Conservation (phyloP, 2,113 vertebrate species). For the Argyrosomus japonicus region DNA sequence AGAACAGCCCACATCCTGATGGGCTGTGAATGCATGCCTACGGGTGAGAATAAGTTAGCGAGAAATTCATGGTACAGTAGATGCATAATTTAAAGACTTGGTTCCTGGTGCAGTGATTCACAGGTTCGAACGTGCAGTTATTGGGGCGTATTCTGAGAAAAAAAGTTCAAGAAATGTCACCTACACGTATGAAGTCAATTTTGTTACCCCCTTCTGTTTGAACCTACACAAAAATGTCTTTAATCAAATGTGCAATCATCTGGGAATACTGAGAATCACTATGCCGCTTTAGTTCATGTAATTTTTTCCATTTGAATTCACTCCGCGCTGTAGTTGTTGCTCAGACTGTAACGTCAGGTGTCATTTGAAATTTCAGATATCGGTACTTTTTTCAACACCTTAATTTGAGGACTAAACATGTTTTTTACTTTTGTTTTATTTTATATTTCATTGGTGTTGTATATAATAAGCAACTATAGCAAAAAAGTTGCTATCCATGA, state of each 20-base stretch:
- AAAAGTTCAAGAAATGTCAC: background rate
- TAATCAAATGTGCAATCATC: background rate
- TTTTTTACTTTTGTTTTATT: no score
- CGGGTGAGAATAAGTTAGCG: slow-evolving; percentile 31
- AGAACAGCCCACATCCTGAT: slow-evolving; percentile 25
- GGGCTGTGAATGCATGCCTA: background rate
- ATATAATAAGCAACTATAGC: background rate
- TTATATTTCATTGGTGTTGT: no score
- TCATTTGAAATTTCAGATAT: background rate
- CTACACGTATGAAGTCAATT: background rate
- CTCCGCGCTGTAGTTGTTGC: no score
- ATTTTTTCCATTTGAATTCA: background rate
- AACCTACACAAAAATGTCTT: no score
- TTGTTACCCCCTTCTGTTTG: background rate
- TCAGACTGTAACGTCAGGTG: background rate
- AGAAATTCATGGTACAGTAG: slow-evolving; percentile 16
- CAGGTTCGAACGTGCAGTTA: background rate
- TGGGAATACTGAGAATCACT: background rate
- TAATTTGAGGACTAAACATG: background rate
- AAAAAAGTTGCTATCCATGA: no score
- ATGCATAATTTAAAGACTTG: background rate
- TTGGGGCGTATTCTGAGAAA: slow-evolving; percentile 18
- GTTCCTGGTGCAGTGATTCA: slow-evolving; percentile 28
- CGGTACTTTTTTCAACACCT: no score
- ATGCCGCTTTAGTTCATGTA: background rate